A percentile compares a stretch with the other conserved stretches of the same genome.
Conservation (phyloP, 2,113 vertebrate species). For the Butastur rufipennis region DNA sequence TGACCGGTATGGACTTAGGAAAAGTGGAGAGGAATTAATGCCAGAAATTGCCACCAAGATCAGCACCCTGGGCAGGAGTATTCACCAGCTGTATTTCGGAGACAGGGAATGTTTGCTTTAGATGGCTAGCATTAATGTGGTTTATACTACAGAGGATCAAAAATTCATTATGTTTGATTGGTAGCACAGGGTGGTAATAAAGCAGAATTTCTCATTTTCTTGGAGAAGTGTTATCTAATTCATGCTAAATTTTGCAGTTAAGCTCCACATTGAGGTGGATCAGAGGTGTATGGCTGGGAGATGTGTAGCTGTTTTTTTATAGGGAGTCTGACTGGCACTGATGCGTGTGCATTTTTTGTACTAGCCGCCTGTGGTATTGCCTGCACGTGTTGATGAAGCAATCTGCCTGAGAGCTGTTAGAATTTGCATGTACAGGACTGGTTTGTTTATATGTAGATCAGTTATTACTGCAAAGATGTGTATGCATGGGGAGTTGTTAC, state of each 20-base stretch:
- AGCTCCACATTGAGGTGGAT: not conserved
- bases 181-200: not conserved
- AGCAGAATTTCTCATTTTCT: not conserved
- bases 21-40: not conserved
- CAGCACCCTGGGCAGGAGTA: not conserved
- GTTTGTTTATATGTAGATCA: conserved; percentile 35
- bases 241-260: not conserved
- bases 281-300: not conserved
- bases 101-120: conserved; percentile 16
- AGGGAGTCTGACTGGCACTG: not conserved
- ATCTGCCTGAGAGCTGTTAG: conserved; percentile 15
- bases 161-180: conserved; percentile 38
- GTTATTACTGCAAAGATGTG: not conserved
- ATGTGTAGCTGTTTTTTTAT: not conserved
- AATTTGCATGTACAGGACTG: conserved; percentile 3
- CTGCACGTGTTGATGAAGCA: conserved; percentile 18
- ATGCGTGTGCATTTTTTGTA: not conserved
- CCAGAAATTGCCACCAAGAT: not conserved
- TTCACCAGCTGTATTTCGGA: not conserved
- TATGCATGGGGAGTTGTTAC: not conserved
- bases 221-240: not conserved
- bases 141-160: conserved; percentile 9
- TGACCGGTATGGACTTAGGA: not conserved
- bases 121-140: not conserved
- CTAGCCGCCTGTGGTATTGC: not conserved